phyloP scores from a whole-genome alignment of 2,888 invertebrate genomes.

The Plusia festucae region DNA sequence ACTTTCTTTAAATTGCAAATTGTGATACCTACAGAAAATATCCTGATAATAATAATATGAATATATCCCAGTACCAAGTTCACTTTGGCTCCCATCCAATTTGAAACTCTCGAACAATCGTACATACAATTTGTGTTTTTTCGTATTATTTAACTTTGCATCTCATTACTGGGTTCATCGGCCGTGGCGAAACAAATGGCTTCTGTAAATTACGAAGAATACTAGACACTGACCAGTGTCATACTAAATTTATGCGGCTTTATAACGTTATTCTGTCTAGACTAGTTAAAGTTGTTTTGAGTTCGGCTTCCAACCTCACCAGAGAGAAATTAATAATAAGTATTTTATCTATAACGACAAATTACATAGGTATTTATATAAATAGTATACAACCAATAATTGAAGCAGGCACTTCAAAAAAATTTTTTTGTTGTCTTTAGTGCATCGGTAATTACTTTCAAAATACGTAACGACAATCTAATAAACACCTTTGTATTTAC shows the following conservation, averaged over 20 bases:
- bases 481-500: neutral
- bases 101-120: constrained; percentile 29
- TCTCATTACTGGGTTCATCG: constrained; percentile 7
- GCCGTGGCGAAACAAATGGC: neutral
- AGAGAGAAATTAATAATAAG: neutral
- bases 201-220: neutral
- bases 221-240: neutral
- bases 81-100: constrained; percentile 50
- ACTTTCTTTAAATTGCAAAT: too few species aligned
- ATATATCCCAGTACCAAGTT: constrained; percentile 16
- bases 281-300: neutral
- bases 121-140: constrained; percentile 13
- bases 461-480: neutral
- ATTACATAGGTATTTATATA: too few species aligned
- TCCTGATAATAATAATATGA: constrained; percentile 21
- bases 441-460: neutral
- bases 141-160: constrained; percentile 12
- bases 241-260: neutral
- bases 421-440: neutral
- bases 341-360: neutral
- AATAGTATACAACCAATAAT: too few species aligned
- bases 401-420: too few species aligned
- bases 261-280: neutral
- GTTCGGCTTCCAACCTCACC: neutral
- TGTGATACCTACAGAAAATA: neutral